These are phyloP conservation scores for Xiphophorus hellerii DNA, from an alignment of 2,113 vertebrate genomes.

Conservation along the genomic window DNA sequence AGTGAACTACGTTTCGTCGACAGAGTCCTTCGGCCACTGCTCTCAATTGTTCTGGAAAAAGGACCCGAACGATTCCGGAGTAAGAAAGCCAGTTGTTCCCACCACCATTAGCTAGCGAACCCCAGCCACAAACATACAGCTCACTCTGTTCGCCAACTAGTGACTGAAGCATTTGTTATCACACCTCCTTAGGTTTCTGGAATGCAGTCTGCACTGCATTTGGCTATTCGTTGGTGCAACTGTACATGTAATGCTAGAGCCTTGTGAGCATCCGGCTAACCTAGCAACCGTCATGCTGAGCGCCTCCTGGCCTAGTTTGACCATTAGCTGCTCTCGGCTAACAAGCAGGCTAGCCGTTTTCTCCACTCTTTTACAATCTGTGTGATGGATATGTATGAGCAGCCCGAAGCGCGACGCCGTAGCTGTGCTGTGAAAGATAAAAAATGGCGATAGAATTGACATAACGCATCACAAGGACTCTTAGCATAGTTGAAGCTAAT, in stretches of 20 bases:
- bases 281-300: slow-evolving; percentile 56
- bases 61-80: slow-evolving; percentile 78
- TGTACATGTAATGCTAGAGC: not conserved
- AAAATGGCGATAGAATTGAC: not conserved
- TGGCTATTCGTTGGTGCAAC: not conserved
- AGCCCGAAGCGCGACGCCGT: not conserved
- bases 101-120: slow-evolving; percentile 39
- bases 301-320: slow-evolving; percentile 63
- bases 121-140: not conserved
- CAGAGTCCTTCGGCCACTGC: slow-evolving; percentile 78
- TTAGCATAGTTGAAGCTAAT: slow-evolving; percentile 36
- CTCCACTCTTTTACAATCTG: fast-evolving
- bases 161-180: not conserved
- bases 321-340: slow-evolving; percentile 16
- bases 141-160: too few species aligned
- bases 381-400: not conserved
- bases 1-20: slow-evolving; percentile 76
- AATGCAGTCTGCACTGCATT: not conserved
- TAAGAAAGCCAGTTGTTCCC: slow-evolving; percentile 69
- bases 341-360: slow-evolving; percentile 20
- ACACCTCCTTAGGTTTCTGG: not conserved
- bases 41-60: slow-evolving; percentile 80
- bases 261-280: slow-evolving; percentile 41
- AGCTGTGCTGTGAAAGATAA: fast-evolving
- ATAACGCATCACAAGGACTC: slow-evolving; percentile 1